A percentile compares a stretch with the other conserved stretches of the same genome.
These are phyloP conservation scores for Phaethornis superciliosus DNA, from an alignment of 2,113 vertebrate genomes.

Conservation along the genomic window DNA sequence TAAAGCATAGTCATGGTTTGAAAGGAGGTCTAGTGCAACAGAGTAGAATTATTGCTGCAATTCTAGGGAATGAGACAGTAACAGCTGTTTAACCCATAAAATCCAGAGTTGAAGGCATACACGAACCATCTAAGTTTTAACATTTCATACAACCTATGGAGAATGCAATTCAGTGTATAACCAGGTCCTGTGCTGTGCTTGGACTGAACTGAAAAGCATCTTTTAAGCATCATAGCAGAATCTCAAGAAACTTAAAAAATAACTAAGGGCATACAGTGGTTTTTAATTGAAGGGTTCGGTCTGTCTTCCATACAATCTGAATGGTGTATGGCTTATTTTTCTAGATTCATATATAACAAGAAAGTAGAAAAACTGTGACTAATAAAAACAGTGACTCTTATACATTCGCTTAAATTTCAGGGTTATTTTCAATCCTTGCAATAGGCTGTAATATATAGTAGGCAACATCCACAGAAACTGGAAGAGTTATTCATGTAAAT, in stretches of 20 bases:
- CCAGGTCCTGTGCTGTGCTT: not conserved
- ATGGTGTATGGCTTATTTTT: not conserved
- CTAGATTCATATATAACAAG: not conserved
- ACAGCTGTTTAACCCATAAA: not conserved
- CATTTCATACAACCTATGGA: not conserved
- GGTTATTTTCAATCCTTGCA: not conserved
- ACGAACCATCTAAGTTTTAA: not conserved
- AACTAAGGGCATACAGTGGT: rapidly evolving
- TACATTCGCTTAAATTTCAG: not conserved
- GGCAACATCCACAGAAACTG: not conserved
- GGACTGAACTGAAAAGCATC: not conserved
- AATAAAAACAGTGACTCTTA: not conserved
- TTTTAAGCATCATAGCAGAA: not conserved
- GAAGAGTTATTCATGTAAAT: not conserved
- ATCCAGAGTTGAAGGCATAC: not conserved
- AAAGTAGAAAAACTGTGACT: not conserved
- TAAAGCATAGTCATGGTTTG: not conserved
- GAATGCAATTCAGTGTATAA: not conserved
- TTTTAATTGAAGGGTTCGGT: not conserved
- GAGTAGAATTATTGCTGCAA: not conserved
- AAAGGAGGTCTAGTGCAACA: not conserved
- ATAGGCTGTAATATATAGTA: not conserved
- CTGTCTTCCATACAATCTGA: not conserved
- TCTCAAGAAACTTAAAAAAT: not conserved
- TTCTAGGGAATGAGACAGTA: not conserved